phyloP scores from a whole-genome alignment of 2,888 invertebrate species.

The Ophion slaviceki region DNA sequence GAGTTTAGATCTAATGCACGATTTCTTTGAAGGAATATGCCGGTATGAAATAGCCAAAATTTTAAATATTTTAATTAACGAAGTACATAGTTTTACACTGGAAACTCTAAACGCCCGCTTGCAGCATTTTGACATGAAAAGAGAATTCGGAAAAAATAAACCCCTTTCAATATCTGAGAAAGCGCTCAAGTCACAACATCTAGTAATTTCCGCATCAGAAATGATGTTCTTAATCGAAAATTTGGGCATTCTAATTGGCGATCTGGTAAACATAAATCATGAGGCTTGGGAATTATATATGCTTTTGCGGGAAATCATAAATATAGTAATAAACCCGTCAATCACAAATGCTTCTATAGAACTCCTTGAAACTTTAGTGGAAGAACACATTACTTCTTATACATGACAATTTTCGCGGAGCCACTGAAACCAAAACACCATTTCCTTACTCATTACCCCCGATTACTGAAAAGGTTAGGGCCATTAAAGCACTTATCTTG shows the following conservation, averaged over 20 bases:
- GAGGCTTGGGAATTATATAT: constrained; percentile 61
- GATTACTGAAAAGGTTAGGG: constrained; percentile 31
- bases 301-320: constrained; percentile 20
- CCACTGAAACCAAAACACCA: constrained; percentile 63
- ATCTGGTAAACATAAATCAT: constrained; percentile 56
- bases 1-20: constrained; percentile 65
- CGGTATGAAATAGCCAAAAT: constrained; percentile 61
- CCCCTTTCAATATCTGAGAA: constrained; percentile 34
- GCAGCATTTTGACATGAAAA: constrained; percentile 49
- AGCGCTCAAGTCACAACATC: constrained; percentile 37
- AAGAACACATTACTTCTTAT: constrained; percentile 57
- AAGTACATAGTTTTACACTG: constrained; percentile 52
- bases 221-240: constrained; percentile 63
- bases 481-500: too few species aligned
- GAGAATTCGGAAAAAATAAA: constrained; percentile 35
- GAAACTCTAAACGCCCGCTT: constrained; percentile 62
- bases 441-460: constrained; percentile 59
- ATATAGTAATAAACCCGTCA: constrained; percentile 10
- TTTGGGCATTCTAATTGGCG: constrained; percentile 65
- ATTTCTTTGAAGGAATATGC: constrained; percentile 65
- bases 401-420: constrained; percentile 45
- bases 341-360: constrained; percentile 9
- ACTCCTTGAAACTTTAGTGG: constrained; percentile 37
- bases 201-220: constrained; percentile 64
- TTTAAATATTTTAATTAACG: constrained; percentile 57